Conservation (phyloP, 2,888 invertebrate species). For the Thymelicus sylvestris region DNA sequence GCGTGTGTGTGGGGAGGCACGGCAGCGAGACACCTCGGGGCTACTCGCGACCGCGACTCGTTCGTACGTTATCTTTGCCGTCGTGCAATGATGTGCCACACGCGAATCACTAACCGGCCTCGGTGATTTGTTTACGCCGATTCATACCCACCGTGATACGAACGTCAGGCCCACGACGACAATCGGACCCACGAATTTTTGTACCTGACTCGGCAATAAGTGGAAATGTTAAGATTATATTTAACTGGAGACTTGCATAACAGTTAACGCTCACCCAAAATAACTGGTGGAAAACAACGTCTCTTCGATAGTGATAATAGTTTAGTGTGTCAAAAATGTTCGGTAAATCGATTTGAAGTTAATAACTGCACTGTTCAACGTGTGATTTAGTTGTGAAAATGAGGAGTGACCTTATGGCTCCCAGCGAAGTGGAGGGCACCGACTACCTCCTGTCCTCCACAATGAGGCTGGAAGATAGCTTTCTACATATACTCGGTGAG, state of each 20-base stretch:
- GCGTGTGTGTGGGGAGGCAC: constrained; percentile 45
- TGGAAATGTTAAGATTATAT: constrained; percentile 34
- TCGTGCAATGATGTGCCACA: constrained; percentile 52
- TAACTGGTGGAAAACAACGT: constrained; percentile 33
- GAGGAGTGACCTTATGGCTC: constrained; percentile 80
- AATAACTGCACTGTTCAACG: constrained; percentile 50
- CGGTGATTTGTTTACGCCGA: constrained; percentile 60
- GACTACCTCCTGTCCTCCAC: constrained; percentile 87
- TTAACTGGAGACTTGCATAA: constrained; percentile 39
- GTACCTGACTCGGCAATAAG: constrained; percentile 14
- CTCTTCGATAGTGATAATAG: constrained; percentile 22
- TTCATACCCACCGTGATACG: constrained; percentile 37
- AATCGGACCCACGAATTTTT: constrained; percentile 16
- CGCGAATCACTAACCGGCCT: constrained; percentile 64
- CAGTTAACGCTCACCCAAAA: constrained; percentile 36
- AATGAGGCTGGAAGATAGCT: constrained; percentile 85
- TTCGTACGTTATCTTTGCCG: constrained; percentile 10
- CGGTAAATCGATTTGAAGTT: constrained; percentile 32
- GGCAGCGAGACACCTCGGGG: constrained; percentile 48
- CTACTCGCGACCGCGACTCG: constrained; percentile 50
- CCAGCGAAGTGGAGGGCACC: constrained; percentile 86
- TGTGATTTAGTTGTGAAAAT: constrained; percentile 60
- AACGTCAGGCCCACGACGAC: constrained; percentile 6
- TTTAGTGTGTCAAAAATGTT: constrained; percentile 32
- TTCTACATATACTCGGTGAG: constrained; percentile 87